Evolutionary conservation across 2,888 invertebrate genomes (phyloP).

Genomic region (Icerya purchasi): DNA sequence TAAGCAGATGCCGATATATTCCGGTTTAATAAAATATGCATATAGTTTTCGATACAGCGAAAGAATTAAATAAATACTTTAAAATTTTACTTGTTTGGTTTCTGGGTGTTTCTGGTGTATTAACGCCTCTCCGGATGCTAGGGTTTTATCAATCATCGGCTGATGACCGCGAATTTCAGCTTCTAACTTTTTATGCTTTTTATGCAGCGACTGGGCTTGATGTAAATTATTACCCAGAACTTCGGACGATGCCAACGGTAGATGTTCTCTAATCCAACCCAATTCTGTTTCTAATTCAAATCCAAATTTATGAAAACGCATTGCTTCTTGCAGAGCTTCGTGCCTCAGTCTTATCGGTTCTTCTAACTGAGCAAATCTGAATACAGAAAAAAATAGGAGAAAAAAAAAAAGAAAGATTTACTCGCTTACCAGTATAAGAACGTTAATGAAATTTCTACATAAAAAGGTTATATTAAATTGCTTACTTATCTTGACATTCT

Average conservation of each 20-base stretch:
- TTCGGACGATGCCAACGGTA: constrained; percentile 54
- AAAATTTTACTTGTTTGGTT: constrained; percentile 38
- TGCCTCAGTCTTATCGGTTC: constrained; percentile 49
- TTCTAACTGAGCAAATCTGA: constrained; percentile 41
- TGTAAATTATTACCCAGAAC: constrained; percentile 64
- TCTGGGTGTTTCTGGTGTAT: constrained; percentile 61
- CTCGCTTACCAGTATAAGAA: neutral
- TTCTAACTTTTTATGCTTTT: constrained; percentile 83
- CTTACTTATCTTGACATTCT: constrained; percentile 41
- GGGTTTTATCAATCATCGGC: constrained; percentile 59
- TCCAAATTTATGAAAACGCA: constrained; percentile 73
- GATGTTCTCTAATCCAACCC: constrained; percentile 84
- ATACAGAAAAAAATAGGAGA: constrained; percentile 1
- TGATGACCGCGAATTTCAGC: constrained; percentile 73
- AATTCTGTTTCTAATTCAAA: constrained; percentile 81
- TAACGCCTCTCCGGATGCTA: constrained; percentile 54
- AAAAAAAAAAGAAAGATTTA: neutral
- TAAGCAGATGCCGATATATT: no score
- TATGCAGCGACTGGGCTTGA: constrained; percentile 74
- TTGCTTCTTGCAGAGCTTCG: constrained; percentile 58
- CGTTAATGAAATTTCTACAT: neutral
- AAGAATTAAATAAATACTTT: neutral
- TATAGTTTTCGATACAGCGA: no score
- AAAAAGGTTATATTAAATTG: no score
- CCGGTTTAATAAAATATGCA: no score